Percentiles rank a stretch among this genome's conserved stretches.
These are phyloP conservation scores for Pomacea canaliculata DNA, from an alignment of 2,888 invertebrate genomes.

Conservation along the genomic window DNA sequence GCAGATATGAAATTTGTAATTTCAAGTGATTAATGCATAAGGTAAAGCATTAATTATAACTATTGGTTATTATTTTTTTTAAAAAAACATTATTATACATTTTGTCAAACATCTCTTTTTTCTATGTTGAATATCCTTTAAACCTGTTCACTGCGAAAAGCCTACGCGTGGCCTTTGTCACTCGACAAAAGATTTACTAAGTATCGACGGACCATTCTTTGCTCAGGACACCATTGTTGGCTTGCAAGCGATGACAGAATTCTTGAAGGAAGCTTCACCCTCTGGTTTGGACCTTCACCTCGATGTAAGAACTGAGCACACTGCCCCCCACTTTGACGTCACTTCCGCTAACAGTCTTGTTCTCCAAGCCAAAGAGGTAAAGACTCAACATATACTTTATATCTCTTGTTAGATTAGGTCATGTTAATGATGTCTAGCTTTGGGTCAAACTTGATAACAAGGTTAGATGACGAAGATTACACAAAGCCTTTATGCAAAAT, in stretches of 20 bases:
- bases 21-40: background rate
- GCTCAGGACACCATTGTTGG: slow-evolving; percentile 37
- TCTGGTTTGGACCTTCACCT: slow-evolving; percentile 29
- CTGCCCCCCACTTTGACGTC: slow-evolving; percentile 33
- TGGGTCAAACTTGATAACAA: too few species aligned
- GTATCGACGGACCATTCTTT: too few species aligned
- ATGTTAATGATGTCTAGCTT: too few species aligned
- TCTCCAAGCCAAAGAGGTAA: slow-evolving; percentile 63
- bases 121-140: too few species aligned
- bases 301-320: slow-evolving; percentile 12
- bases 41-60: background rate
- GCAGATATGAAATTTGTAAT: background rate
- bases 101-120: too few species aligned
- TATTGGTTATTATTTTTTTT: slow-evolving; percentile 3
- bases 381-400: slow-evolving; percentile 5
- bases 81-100: background rate
- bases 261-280: slow-evolving; percentile 21
- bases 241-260: slow-evolving; percentile 35
- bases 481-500: too few species aligned
- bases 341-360: slow-evolving; percentile 58
- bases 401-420: background rate
- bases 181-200: too few species aligned
- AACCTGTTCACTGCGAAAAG: too few species aligned
- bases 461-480: too few species aligned
- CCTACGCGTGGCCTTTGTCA: too few species aligned